Evolutionary conservation across 2,797 vertebrate genomes (phyloP).

Genomic region (Cuculus canorus): DNA sequence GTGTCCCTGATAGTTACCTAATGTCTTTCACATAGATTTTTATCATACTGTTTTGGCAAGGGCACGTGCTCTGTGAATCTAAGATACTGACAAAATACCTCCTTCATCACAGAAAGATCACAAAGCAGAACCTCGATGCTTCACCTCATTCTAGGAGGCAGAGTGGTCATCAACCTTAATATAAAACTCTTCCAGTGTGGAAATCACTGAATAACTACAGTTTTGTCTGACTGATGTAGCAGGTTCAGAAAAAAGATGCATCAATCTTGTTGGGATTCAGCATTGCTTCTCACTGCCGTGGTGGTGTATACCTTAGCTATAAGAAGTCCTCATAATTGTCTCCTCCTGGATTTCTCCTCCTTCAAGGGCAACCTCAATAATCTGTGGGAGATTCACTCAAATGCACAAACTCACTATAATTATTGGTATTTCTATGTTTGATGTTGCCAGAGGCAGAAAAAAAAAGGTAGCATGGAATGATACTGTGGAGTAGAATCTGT

Average conservation of each 20-base stretch:
- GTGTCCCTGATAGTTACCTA: not conserved
- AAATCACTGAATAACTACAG: not conserved
- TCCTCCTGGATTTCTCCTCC: conserved; percentile 4
- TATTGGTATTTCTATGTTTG: not conserved
- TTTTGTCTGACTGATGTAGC: not conserved
- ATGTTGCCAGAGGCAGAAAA: not conserved
- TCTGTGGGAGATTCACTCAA: not conserved
- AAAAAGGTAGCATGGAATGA: not conserved
- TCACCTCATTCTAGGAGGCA: not conserved
- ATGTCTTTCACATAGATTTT: not conserved
- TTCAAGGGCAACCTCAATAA: conserved; percentile 1
- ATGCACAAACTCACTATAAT: not conserved
- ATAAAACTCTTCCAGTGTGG: not conserved
- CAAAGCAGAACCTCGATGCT: not conserved
- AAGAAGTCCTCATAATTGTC: not conserved
- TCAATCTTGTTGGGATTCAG: not conserved
- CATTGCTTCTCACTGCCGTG: not conserved
- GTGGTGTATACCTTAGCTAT: not conserved
- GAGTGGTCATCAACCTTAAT: not conserved
- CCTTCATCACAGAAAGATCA: not conserved
- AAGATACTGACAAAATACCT: not conserved
- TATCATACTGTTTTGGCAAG: not conserved
- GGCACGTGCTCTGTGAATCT: not conserved
- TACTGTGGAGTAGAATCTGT: not conserved
- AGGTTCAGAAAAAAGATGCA: not conserved